A percentile compares a stretch with the other conserved stretches of the same genome.
phyloP scores from a whole-genome alignment of 2,113 vertebrate species.

The Semicossyphus pulcher region DNA sequence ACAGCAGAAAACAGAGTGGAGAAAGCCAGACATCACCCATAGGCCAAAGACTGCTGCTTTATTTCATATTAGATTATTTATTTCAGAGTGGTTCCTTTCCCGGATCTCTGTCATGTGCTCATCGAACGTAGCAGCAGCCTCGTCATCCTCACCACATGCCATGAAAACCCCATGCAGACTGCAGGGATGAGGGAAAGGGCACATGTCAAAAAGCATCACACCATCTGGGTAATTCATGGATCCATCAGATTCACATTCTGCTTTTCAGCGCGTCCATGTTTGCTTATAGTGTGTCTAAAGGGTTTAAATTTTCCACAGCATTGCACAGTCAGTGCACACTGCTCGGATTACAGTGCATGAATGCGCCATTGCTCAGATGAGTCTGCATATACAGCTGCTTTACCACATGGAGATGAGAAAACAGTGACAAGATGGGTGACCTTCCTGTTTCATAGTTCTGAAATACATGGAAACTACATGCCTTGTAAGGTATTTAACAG shows the following conservation, averaged over 20 bases:
- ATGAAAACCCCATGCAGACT: not conserved
- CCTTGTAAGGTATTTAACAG: no score
- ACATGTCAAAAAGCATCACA: not conserved
- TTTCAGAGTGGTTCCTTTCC: not conserved
- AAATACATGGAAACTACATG: no score
- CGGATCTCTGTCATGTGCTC: not conserved
- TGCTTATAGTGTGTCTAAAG: not conserved
- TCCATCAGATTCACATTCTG: conserved; percentile 1
- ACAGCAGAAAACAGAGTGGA: not conserved
- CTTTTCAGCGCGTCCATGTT: not conserved
- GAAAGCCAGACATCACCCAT: not conserved
- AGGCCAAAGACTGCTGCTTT: not conserved
- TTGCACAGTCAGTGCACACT: not conserved
- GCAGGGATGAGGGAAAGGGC: not conserved
- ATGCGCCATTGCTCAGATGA: not conserved
- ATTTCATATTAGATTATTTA: not conserved
- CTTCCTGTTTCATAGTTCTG: not conserved
- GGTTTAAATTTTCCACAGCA: not conserved
- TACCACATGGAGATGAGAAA: not conserved
- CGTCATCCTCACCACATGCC: not conserved
- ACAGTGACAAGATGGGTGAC: not conserved
- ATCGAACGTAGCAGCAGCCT: not conserved
- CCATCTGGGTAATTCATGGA: not conserved
- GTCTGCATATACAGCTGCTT: not conserved
- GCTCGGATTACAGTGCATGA: not conserved